These are phyloP conservation scores for Zaprionus ornatus DNA, from an alignment of 1,140 invertebrate species.

Conservation along the genomic window DNA sequence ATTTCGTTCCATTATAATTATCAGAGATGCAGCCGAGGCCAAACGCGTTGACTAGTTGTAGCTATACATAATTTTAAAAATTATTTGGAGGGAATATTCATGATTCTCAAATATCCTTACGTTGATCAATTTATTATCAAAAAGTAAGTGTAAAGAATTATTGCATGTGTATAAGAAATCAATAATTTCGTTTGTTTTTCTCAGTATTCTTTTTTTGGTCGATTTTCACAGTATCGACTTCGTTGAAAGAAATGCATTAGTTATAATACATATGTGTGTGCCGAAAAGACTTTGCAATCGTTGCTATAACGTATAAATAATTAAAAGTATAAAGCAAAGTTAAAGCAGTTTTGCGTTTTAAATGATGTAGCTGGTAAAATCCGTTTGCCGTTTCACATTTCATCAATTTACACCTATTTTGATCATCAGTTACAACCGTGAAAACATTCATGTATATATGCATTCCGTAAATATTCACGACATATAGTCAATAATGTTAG, in stretches of 20 bases:
- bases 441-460: constrained; percentile 69
- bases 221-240: constrained; percentile 12
- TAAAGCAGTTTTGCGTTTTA: constrained; percentile 46
- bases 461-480: constrained; percentile 66
- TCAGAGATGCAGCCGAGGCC: constrained; percentile 63
- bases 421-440: constrained; percentile 80
- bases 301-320: constrained; percentile 54
- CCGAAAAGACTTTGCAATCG: constrained; percentile 35
- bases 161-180: constrained; percentile 53
- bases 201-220: constrained; percentile 14
- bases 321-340: constrained; percentile 56
- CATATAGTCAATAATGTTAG: constrained; percentile 58
- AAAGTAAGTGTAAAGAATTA: constrained; percentile 45
- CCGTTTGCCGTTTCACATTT: constrained; percentile 20
- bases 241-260: constrained; percentile 56
- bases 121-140: constrained; percentile 59
- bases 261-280: constrained; percentile 18
- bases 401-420: constrained; percentile 75
- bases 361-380: constrained; percentile 63
- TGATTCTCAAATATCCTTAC: constrained; percentile 76
- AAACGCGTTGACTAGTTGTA: constrained; percentile 55
- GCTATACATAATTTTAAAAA: constrained; percentile 80
- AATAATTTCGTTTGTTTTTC: constrained; percentile 40
- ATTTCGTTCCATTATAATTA: constrained; percentile 54
- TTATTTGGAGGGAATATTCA: constrained; percentile 84